These are phyloP conservation scores for Calyptommatus sinebrachiatus DNA, from an alignment of 2,113 vertebrate species.

Conservation along the genomic window DNA sequence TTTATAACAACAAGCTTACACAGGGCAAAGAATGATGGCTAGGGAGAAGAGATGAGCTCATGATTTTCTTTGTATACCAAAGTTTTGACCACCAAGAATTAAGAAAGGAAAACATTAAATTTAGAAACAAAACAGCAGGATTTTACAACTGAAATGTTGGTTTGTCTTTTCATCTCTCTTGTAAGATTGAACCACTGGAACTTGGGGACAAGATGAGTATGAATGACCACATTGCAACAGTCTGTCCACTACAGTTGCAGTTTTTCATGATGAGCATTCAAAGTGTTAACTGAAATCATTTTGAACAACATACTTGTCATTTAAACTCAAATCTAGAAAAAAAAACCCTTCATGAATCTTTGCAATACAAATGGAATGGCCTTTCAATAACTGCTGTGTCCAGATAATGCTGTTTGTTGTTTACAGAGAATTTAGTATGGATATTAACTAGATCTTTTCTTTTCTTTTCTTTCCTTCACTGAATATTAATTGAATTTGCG, in stretches of 20 bases:
- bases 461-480: conserved; percentile 53
- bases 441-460: conserved; percentile 54
- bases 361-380: conserved; percentile 75
- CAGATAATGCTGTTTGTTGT: conserved; percentile 56
- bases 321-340: conserved; percentile 65
- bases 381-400: conserved; percentile 59
- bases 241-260: conserved; percentile 86
- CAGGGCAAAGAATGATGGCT: not conserved
- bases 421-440: fast-evolving
- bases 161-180: conserved; percentile 80
- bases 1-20: conserved; percentile 18
- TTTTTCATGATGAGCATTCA: conserved; percentile 82
- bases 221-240: conserved; percentile 69
- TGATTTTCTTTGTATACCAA: conserved; percentile 31
- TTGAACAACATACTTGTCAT: conserved; percentile 77
- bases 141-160: conserved; percentile 85
- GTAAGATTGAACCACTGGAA: conserved; percentile 85
- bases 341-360: conserved; percentile 74
- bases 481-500: conserved; percentile 37
- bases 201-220: conserved; percentile 81
- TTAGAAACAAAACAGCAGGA: conserved; percentile 82
- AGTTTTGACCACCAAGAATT: conserved; percentile 26
- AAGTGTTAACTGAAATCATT: conserved; percentile 80
- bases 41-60: conserved; percentile 23
- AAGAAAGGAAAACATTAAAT: conserved; percentile 44